Conservation (phyloP, 2,113 vertebrate genomes). For the Hemiscyllium ocellatum region DNA sequence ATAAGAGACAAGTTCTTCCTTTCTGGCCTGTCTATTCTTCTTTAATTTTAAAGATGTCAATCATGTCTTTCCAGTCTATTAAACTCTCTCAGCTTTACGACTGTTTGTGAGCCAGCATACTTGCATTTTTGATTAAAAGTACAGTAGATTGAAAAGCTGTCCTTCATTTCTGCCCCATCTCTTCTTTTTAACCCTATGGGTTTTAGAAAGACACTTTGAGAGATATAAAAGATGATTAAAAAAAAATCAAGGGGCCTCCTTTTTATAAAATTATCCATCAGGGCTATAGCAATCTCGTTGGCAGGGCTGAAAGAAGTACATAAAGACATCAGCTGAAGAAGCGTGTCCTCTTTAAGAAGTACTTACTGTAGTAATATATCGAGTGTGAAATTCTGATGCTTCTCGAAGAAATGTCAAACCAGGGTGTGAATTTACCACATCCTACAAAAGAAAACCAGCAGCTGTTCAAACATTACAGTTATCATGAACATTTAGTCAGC, state of each 20-base stretch:
- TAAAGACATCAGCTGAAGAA: not conserved
- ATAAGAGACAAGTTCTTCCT: too few species aligned
- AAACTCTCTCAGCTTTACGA: not conserved
- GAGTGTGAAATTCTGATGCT: slow-evolving; percentile 87
- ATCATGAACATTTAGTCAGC: slow-evolving; percentile 48
- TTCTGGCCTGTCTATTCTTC: too few species aligned
- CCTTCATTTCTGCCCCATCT: not conserved
- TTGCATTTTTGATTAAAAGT: too few species aligned
- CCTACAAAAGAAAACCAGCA: slow-evolving; percentile 57
- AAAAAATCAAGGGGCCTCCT: not conserved
- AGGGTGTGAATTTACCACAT: slow-evolving; percentile 86
- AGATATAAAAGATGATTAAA: not conserved
- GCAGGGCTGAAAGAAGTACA: not conserved
- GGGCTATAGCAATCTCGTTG: not conserved
- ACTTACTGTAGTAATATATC: slow-evolving; percentile 94
- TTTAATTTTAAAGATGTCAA: too few species aligned
- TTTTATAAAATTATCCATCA: not conserved
- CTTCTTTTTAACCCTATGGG: not conserved
- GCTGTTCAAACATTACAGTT: slow-evolving; percentile 50
- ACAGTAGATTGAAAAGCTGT: too few species aligned
- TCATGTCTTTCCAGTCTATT: too few species aligned
- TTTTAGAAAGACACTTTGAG: not conserved
- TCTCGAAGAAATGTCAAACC: slow-evolving; percentile 87
- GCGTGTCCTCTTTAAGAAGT: not conserved
- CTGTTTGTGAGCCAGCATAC: not conserved